Base-by-base conservation (phyloP, 2,113 vertebrate species). In the Scatophagus argus region DNA sequence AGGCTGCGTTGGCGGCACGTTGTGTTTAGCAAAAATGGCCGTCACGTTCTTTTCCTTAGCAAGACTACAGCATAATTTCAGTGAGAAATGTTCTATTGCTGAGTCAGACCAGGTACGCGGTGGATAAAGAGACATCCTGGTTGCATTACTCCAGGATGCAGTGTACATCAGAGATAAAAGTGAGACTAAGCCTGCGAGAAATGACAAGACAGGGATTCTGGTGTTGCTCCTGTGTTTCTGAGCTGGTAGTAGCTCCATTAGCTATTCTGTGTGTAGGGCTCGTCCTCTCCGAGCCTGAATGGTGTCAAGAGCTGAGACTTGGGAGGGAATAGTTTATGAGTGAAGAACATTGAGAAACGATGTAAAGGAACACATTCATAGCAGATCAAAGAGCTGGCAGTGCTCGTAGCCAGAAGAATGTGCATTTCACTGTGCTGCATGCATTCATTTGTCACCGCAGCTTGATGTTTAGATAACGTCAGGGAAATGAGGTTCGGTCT, bases 81-180 rank as follows among this genome's bases (percentile, higher is more conserved):
- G 72, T 10, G 41, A 65, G 17, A 61, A 27, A 44, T 38, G 55
- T 62, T 78, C 38, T 10, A 77, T 71, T 87, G 88, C 88, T 70
- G 85, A 90, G 81, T 90, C 83, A 75, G 79, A 56, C 8, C 19
- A 56, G 83, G 84, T 82, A 76, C 80, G 83, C 70, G 14, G 56
- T 49, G 74, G 81, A 89, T 87, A 83, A 86, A 84, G 62, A 82
- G 87, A 88, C 70, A 80, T 69, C 82, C 82, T 77, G 60, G 75
- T 79, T 23, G 87, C 79, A 77, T 86, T 79, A 76, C 63, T 79
- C 46, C 60, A 29, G 74, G 64, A 79, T 81, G 80, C 70, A 75
- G 74, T 77, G 59, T 47, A 89, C 63, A 78, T 77, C 76, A 52
- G 66, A 86, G 84, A 88, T 87, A 73, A 87, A 91, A 87, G 87